Evolutionary conservation across 1,140 invertebrate genomes (phyloP), one percentile per base, ranked within the genome.

Genomic region (Drosophila truncata): DNA sequence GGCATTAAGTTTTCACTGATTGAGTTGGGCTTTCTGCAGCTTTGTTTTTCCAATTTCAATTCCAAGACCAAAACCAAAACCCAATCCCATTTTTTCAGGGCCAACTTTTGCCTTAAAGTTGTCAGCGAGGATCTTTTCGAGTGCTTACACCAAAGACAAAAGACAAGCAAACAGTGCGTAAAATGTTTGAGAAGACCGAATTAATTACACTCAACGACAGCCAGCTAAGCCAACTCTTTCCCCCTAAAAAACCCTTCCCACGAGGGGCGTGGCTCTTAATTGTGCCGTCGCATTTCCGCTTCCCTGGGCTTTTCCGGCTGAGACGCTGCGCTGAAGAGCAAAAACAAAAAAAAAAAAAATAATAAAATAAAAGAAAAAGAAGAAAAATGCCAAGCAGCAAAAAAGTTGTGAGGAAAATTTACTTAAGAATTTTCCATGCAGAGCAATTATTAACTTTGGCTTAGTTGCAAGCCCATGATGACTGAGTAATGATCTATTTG

Each of bases 161-260:
- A 88, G 84, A 84, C 84, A 88, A 84, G 80, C 84, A 88, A 88
- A 74, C 81, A 78, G 78, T 81, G 84, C 84, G 84, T 84, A 84
- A 88, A 90, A 90, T 88, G 80, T 88, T 88, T 90, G 84, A 67
- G 82, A 75, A 88, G 87, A 87, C 31, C 69, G 85, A 88, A 88
- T 90, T 88, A 88, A 90, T 90, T 90, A 90, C 80, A 81, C 77
- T 84, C 85, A 78, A 84, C 80, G 47, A 64, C 55, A 78, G 46
- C 71, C 75, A 16, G 72, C 73, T 59, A 44, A 29, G 42, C 27
- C 37, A 67, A 54, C 73, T 62, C 78, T 64, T 79, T 58, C 71
- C 73, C 37, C 14, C 29, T 3, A 1, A 3, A n/a, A n/a, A 55
- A 0, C 33, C 33, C 33, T 7, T 3, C 9, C 25, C 25, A 44